These are phyloP conservation scores for Cotesia typhae DNA, from an alignment of 1,140 invertebrate species.

Conservation along the genomic window DNA sequence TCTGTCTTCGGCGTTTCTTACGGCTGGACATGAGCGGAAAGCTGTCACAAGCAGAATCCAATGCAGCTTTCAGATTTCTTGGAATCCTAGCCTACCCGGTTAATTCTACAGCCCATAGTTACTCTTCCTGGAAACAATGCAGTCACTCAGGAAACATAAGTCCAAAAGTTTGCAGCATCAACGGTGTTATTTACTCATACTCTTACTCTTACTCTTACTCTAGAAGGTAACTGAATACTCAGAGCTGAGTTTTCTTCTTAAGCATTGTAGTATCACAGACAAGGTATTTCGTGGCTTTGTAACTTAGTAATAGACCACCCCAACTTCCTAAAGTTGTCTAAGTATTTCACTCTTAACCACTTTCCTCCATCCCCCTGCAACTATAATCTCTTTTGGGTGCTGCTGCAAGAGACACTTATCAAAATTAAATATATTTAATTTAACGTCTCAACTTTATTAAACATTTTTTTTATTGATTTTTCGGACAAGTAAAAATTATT, in stretches of 20 bases:
- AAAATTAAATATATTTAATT: no score
- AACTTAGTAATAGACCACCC: slow-evolving; percentile 4
- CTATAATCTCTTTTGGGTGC: no score
- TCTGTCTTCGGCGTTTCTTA: neutral
- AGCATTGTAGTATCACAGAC: slow-evolving; percentile 35
- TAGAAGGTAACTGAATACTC: slow-evolving; percentile 44
- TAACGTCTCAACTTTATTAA: no score
- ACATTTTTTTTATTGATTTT: no score
- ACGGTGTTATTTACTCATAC: no score
- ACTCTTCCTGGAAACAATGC: slow-evolving; percentile 34
- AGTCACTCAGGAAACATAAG: slow-evolving; percentile 42
- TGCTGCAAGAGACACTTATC: no score
- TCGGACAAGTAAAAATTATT: no score
- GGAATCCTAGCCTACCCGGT: neutral
- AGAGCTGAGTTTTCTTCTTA: no score
- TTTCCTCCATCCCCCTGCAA: no score
- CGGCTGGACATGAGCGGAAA: slow-evolving; percentile 11
- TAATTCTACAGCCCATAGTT: neutral
- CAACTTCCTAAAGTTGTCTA: no score
- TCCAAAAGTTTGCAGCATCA: slow-evolving; percentile 43
- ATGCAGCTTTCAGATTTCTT: neutral
- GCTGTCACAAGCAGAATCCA: slow-evolving; percentile 10
- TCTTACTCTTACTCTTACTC: slow-evolving; percentile 35
- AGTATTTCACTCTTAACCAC: no score
- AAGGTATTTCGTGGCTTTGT: slow-evolving; percentile 11